phyloP scores from a whole-genome alignment of 2,113 vertebrate species.

The Marmota flaviventris region DNA sequence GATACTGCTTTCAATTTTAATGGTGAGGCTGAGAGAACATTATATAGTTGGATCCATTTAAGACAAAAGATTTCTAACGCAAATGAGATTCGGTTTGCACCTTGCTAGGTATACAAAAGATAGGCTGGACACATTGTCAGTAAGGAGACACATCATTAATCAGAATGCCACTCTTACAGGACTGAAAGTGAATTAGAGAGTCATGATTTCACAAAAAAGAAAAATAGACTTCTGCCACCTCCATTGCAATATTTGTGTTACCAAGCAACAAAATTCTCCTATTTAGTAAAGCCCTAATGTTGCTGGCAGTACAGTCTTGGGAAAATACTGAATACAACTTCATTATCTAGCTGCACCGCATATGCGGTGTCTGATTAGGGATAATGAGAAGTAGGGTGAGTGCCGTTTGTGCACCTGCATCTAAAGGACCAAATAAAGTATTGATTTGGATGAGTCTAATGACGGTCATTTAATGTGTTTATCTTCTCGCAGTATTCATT shows the following conservation, averaged over 20 bases:
- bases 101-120: slow-evolving; percentile 62
- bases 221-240: slow-evolving; percentile 33
- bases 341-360: slow-evolving; percentile 84
- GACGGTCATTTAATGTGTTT: slow-evolving; percentile 84
- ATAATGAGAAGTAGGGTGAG: slow-evolving; percentile 82
- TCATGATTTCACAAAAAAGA: slow-evolving; percentile 65
- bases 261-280: slow-evolving; percentile 86
- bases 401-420: slow-evolving; percentile 82
- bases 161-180: slow-evolving; percentile 57
- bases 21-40: slow-evolving; percentile 36
- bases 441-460: slow-evolving; percentile 87
- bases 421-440: slow-evolving; percentile 85
- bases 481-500: slow-evolving; percentile 77
- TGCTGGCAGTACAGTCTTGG: slow-evolving; percentile 71
- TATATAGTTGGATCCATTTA: slow-evolving; percentile 1
- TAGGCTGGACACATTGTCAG: slow-evolving; percentile 20
- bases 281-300: slow-evolving; percentile 80
- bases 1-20: neutral
- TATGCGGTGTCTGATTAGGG: slow-evolving; percentile 83
- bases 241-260: slow-evolving; percentile 83
- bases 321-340: slow-evolving; percentile 85
- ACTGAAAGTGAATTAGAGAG: slow-evolving; percentile 54
- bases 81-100: slow-evolving; percentile 30
- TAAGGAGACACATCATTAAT: slow-evolving; percentile 66
- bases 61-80: slow-evolving; percentile 50